Evolutionary conservation across 2,888 invertebrate genomes (phyloP).

Genomic region (Antheraea yamamai): DNA sequence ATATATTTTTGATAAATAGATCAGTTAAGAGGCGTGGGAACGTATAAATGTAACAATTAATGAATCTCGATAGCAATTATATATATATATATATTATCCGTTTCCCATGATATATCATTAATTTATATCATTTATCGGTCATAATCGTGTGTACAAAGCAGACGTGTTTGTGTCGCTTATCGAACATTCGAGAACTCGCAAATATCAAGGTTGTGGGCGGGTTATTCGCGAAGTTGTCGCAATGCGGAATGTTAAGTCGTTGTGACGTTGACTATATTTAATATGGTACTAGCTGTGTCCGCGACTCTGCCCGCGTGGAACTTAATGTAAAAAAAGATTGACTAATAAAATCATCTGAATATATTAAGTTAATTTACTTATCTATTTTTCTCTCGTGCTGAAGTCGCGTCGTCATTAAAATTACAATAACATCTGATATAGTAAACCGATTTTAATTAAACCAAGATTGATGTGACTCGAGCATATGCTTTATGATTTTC

Average conservation of each 20-base stretch:
- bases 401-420: too few species aligned
- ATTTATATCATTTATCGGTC: neutral
- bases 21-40: neutral
- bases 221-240: constrained; percentile 25
- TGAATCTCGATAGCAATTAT: neutral
- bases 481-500: too few species aligned
- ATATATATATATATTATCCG: neutral
- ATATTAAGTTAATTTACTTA: too few species aligned
- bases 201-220: constrained; percentile 33
- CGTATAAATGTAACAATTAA: neutral
- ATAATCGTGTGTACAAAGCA: neutral
- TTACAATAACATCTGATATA: too few species aligned
- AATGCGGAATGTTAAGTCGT: constrained; percentile 27
- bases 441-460: too few species aligned
- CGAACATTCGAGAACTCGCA: constrained; percentile 30
- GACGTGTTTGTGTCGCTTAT: neutral
- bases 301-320: too few species aligned
- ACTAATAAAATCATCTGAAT: too few species aligned
- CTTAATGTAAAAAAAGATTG: too few species aligned
- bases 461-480: too few species aligned
- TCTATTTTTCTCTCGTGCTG: too few species aligned
- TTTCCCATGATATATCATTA: neutral
- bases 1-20: neutral
- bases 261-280: neutral
- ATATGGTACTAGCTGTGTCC: neutral